Conservation (phyloP, 2,888 invertebrate genomes). For the Oxystoma pomonae region DNA sequence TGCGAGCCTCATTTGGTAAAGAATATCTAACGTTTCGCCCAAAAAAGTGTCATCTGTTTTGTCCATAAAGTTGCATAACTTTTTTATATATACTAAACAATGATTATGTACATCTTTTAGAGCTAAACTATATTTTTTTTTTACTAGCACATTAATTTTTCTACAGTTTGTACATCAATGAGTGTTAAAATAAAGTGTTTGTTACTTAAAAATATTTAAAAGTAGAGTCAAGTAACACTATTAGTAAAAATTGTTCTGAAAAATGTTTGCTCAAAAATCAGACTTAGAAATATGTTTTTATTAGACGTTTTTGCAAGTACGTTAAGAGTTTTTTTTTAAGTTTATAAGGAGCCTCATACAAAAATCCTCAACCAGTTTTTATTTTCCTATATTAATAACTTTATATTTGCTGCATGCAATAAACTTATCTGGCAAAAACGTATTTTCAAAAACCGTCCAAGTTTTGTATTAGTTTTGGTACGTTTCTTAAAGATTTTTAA, state of each 20-base stretch:
- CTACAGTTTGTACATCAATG: too few relatives aligned
- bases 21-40: too few relatives aligned
- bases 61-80: too few relatives aligned
- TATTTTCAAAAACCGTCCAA: not conserved
- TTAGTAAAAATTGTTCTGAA: not conserved
- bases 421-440: not conserved
- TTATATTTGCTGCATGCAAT: not conserved
- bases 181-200: not conserved
- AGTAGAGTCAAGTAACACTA: not conserved
- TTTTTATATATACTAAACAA: too few relatives aligned
- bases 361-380: too few relatives aligned
- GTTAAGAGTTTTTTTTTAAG: not conserved
- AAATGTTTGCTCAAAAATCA: conserved; percentile 1
- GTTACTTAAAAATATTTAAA: not conserved
- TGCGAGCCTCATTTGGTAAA: too few relatives aligned
- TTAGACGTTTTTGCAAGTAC: conserved; percentile 4
- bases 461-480: not conserved
- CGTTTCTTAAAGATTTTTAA: not conserved
- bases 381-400: too few relatives aligned
- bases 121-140: too few relatives aligned
- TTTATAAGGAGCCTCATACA: too few relatives aligned
- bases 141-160: too few relatives aligned
- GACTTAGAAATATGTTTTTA: not conserved
- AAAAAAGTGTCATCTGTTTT: too few relatives aligned
- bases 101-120: too few relatives aligned